Evolutionary conservation across 2,797 vertebrate genomes (phyloP).

Genomic region (Peromyscus nudipes): DNA sequence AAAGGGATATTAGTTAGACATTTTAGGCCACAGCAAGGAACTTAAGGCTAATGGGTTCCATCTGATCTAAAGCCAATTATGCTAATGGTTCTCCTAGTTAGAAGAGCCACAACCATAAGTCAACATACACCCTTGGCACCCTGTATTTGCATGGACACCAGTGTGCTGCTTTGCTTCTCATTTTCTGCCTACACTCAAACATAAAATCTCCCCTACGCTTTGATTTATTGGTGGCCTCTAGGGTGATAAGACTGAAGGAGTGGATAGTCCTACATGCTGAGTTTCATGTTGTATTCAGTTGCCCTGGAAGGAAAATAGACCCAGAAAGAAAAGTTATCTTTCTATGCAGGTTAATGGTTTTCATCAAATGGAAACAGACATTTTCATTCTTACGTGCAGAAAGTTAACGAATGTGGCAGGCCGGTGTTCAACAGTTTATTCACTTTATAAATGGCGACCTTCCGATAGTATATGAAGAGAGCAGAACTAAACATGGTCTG

Average conservation of each 20-base stretch:
- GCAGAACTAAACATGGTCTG: neutral
- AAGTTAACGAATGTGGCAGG: constrained; percentile 12
- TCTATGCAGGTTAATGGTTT: neutral
- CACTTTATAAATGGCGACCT: constrained; percentile 58
- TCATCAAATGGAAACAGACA: constrained; percentile 25
- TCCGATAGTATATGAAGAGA: neutral
- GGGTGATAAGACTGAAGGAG: neutral
- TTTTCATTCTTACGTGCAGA: constrained; percentile 58
- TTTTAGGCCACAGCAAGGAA: constrained; percentile 80
- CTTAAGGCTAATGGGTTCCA: constrained; percentile 85
- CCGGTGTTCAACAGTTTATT: constrained; percentile 54
- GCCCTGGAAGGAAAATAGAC: neutral
- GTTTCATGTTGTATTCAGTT: neutral
- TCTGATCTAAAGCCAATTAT: constrained; percentile 86
- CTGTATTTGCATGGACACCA: constrained; percentile 72
- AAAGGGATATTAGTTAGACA: constrained; percentile 81
- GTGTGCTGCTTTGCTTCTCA: neutral
- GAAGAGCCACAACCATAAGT: constrained; percentile 78
- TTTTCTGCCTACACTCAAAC: neutral
- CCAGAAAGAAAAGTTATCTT: constrained; percentile 26
- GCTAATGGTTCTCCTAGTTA: constrained; percentile 83
- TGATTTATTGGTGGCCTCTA: neutral
- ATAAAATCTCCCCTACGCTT: constrained; percentile 68
- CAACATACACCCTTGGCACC: constrained; percentile 65
- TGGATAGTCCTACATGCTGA: neutral